These are phyloP conservation scores for Sebastes vulpes DNA, from an alignment of 2,797 vertebrate species.

Conservation along the genomic window DNA sequence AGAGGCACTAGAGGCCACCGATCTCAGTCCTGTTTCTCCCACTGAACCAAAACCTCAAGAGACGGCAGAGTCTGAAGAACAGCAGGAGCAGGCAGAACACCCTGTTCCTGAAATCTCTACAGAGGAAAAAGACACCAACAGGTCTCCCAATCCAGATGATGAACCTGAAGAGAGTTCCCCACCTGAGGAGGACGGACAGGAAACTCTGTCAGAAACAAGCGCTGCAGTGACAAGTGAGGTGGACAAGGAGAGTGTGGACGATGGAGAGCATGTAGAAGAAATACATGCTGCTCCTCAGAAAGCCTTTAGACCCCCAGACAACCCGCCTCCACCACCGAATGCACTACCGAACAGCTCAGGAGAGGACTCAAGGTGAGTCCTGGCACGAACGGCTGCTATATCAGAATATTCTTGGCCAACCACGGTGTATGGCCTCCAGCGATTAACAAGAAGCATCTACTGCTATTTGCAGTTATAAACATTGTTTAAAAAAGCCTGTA, in stretches of 20 bases:
- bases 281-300: background rate
- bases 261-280: background rate
- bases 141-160: background rate
- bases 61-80: background rate
- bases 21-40: background rate
- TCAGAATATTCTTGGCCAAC: background rate
- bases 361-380: conserved; percentile 61
- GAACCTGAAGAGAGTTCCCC: background rate
- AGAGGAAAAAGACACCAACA: background rate
- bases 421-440: no score
- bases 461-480: background rate
- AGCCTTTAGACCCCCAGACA: conserved; percentile 75
- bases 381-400: background rate
- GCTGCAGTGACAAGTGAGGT: conserved; percentile 6
- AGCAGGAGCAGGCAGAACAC: conserved; percentile 4
- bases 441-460: no score
- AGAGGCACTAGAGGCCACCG: background rate
- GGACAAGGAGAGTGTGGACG: background rate
- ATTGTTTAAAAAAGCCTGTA: background rate
- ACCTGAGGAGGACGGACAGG: conserved; percentile 3
- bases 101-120: background rate
- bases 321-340: conserved; percentile 81
- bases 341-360: conserved; percentile 33
- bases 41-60: background rate
- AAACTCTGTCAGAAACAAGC: background rate